Evolutionary conservation across 1,140 invertebrate genomes (phyloP).

Genomic region (Tetramorium alpestre): DNA sequence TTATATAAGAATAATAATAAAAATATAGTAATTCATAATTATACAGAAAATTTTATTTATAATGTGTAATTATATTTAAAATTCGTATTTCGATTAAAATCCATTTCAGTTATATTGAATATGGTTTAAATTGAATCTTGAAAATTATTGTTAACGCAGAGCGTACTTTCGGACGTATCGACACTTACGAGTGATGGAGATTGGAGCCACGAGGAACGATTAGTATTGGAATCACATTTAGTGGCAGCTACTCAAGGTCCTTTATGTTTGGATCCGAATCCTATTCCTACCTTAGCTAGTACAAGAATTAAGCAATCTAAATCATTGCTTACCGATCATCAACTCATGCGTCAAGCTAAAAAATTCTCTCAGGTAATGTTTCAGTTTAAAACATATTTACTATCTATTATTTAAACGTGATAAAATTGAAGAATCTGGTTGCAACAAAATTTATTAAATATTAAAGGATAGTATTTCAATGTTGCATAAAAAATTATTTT

Average conservation of each 20-base stretch:
- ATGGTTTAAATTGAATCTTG: constrained; percentile 17
- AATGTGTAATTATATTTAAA: not conserved
- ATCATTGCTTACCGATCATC: constrained; percentile 90
- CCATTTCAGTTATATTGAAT: not conserved
- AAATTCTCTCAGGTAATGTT: constrained; percentile 90
- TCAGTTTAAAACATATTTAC: constrained; percentile 7
- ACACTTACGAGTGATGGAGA: constrained; percentile 89
- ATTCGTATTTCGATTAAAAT: not conserved
- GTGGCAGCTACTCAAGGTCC: constrained; percentile 93
- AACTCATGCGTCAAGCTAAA: constrained; percentile 90
- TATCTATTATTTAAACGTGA: not conserved
- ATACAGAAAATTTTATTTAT: not conserved
- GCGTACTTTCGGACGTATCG: constrained; percentile 91
- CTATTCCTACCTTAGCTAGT: constrained; percentile 90
- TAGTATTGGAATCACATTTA: constrained; percentile 93
- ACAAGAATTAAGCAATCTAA: constrained; percentile 91
- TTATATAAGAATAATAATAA: no score
- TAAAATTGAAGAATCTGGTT: not conserved
- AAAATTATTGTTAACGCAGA: constrained; percentile 83
- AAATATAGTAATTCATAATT: no score
- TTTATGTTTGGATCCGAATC: constrained; percentile 94
- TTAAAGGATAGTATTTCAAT: constrained; percentile 11
- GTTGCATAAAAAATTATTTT: not conserved
- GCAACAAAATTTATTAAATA: not conserved
- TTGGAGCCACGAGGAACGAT: constrained; percentile 92